Evolutionary conservation across 2,888 invertebrate species (phyloP), one percentile per base, ranked within the genome.

Genomic region (Plutella xylostella): DNA sequence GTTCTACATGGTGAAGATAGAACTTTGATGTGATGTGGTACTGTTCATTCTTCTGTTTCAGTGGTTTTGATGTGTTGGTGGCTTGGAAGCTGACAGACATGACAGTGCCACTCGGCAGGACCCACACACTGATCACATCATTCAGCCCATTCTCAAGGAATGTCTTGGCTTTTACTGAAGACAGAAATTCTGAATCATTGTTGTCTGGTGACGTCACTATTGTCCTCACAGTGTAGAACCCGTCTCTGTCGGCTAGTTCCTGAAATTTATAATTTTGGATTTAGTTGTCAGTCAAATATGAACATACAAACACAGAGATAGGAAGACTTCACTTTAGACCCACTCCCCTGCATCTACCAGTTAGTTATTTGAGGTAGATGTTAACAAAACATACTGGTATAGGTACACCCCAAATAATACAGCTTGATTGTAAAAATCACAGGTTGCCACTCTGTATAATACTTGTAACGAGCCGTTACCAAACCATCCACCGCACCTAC

Each of bases 141-240:
- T 90, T 89, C 12, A 96, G 76, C 44, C 90, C 88, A 37, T 91
- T 90, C 52, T 91, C 91, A 28, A 93, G 79, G 49, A 96, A 79
- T 50, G 90, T 85, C 76, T 90, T 89, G 14, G 95, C 94, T 83
- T 92, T 93, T 18, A 92, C 86, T 48, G 93, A 92, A 9, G 94
- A 92, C 11, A 92, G 71, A 58, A 93, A 93, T 51, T 88, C 87
- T 18, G 85, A 80, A 64, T 89, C 89, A 50, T 76, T 82, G 20
- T 89, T 90, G 58, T 91, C 90, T 39, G 89, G 86, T 54, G 89
- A 87, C 18, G 87, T 86, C 0, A 92, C 89, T 43, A 88, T 73
- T 15, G 92, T 87, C 68, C 88, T 88, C 1, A 96, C 62, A 43
- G 92, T 87, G 63, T 96, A 96, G 57, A 92, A 89, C 30, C 88